These are phyloP conservation scores for Rachycentron canadum DNA, from an alignment of 2,797 vertebrate genomes.

Conservation along the genomic window DNA sequence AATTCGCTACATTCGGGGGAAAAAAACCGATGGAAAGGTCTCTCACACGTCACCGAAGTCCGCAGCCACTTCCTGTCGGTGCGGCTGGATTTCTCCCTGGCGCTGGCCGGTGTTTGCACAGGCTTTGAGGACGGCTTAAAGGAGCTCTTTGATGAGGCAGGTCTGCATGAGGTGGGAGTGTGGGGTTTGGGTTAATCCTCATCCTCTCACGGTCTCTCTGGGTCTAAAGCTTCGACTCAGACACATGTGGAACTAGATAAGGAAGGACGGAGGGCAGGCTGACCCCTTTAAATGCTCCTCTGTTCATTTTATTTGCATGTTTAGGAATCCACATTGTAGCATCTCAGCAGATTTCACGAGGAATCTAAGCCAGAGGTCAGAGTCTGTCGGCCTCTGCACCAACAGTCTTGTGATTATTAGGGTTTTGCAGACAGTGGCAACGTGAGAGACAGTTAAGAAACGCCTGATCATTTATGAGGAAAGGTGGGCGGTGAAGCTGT, in stretches of 20 bases:
- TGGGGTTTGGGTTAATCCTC: conserved; percentile 39
- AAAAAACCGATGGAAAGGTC: conserved; percentile 12
- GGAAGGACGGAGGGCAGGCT: not conserved
- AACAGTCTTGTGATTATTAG: too few relatives aligned
- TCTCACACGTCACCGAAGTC: conserved; percentile 18
- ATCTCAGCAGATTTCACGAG: not conserved
- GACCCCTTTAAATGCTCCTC: too few relatives aligned
- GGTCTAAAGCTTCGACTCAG: conserved; percentile 15
- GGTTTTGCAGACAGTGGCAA: too few relatives aligned
- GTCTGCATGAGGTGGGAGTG: conserved; percentile 9
- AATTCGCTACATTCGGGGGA: conserved; percentile 43
- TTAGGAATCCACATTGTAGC: not conserved
- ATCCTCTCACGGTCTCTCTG: conserved; percentile 5
- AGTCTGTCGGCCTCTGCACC: too few relatives aligned
- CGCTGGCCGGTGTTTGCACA: conserved; percentile 46
- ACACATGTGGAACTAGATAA: not conserved
- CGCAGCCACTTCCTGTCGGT: conserved; percentile 45
- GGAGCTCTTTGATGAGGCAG: conserved; percentile 48
- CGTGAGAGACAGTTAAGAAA: too few relatives aligned
- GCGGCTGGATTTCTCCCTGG: conserved; percentile 38
- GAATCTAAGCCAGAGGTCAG: too few relatives aligned
- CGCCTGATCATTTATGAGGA: too few relatives aligned
- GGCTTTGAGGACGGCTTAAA: conserved; percentile 15
- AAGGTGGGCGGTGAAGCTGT: too few relatives aligned
- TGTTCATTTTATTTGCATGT: too few relatives aligned